Evolutionary conservation across 2,113 vertebrate genomes (phyloP), one percentile per base, ranked within the genome.

Genomic region (Synodontis membranacea): DNA sequence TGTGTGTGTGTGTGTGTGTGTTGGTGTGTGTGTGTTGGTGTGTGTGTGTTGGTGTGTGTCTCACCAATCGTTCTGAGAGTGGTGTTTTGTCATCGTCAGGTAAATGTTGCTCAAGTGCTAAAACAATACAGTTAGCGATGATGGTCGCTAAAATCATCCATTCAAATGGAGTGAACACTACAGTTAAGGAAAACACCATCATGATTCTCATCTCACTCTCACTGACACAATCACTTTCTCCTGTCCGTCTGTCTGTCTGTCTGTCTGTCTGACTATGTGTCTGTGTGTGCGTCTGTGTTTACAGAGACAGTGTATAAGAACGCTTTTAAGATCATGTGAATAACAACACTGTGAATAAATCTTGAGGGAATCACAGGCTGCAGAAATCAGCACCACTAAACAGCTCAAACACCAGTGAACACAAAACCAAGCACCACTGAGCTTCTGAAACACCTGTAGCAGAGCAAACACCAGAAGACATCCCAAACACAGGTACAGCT

Each of bases 91-190:
- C 94, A 86, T 92, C 91, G 1, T 91, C 93, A 1, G 94, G 94
- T 56, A 95, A 92, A 17, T 95, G 94, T 91, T 95, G 94, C 42
- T 95, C 94, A 91, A 95, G 91, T 70, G 94, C 94, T 89, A 95
- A 89, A 58, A 94, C 94, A 48, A 95, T 95, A 87, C 94, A 95
- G 93, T 95, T 95, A 70, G 94, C 94, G 10, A 95, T 95, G 91
- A 95, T 95, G 86, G 94, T 95, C 64, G 93, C 93, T 88, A 95
- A 93, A 90, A 95, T 95, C 94, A 95, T 95, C 94, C 94, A 95
- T 83, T 95, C 94, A 89, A 95, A 95, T 0, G 94, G 94, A 94
- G 94, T 95, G 34, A 88, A 19, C 23, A 86, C 76, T 78, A 83
- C 56, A 84, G 94, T 94, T 91, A 95, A 95, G 93, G 94, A 8